Evolutionary conservation across 2,888 invertebrate species (phyloP).

Genomic region (Scaptomyza caliginosa): DNA sequence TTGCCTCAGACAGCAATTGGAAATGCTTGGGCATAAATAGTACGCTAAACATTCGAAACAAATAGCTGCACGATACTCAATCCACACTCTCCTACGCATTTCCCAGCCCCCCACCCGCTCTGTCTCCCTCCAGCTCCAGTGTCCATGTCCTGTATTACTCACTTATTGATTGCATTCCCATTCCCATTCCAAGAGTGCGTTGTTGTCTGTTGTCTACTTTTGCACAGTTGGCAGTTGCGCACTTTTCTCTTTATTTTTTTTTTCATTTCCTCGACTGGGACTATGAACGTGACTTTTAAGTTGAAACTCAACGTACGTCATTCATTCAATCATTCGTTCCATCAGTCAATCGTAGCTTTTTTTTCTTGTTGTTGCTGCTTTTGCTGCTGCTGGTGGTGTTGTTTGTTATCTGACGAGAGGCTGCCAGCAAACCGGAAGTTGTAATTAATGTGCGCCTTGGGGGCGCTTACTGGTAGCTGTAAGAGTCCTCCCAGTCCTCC

Average conservation of each 20-base stretch:
- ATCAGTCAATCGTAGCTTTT: conserved; percentile 67
- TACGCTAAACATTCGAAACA: conserved; percentile 14
- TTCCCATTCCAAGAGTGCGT: conserved; percentile 21
- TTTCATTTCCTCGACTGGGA: conserved; percentile 37
- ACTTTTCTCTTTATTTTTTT: conserved; percentile 27
- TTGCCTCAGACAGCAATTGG: conserved; percentile 26
- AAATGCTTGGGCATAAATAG: conserved; percentile 34
- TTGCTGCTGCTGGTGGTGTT: background rate
- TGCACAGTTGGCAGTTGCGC: conserved; percentile 51
- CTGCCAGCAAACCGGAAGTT: conserved; percentile 66
- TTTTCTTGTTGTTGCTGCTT: conserved; percentile 10
- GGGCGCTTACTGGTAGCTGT: conserved; percentile 67
- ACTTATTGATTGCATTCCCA: conserved; percentile 51
- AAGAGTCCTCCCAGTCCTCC: conserved; percentile 44
- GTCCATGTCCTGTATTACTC: conserved; percentile 26
- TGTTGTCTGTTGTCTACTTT: conserved; percentile 21
- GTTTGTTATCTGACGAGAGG: conserved; percentile 39
- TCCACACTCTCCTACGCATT: background rate
- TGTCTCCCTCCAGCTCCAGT: background rate
- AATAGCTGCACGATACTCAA: conserved; percentile 5
- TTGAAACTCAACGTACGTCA: conserved; percentile 45
- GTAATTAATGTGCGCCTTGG: conserved; percentile 75
- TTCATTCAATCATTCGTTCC: conserved; percentile 39
- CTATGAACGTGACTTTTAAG: conserved; percentile 70
- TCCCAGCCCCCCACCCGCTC: too few relatives aligned